Conservation (phyloP, 2,113 vertebrate species). For the human region DNA sequence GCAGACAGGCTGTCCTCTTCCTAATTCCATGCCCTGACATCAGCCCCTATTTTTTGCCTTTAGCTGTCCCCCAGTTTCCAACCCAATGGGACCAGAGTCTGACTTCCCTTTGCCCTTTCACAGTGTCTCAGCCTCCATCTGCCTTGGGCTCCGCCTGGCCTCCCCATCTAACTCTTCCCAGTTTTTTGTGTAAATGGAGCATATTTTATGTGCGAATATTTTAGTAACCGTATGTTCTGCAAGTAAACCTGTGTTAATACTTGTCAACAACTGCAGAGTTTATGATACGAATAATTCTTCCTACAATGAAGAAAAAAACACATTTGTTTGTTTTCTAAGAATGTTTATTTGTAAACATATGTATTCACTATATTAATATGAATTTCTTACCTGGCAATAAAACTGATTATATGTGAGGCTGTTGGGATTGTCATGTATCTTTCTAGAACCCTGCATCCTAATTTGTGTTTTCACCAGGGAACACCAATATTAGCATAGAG, state of each 20-base stretch:
- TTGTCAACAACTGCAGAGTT: constrained; percentile 90
- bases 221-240: constrained; percentile 94
- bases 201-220: constrained; percentile 90
- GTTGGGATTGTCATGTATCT: constrained; percentile 4
- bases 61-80: constrained; percentile 69
- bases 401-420: constrained; percentile 89
- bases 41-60: constrained; percentile 39
- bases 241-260: constrained; percentile 89
- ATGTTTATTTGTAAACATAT: constrained; percentile 96
- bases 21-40: not conserved
- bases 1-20: constrained; percentile 54
- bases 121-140: constrained; percentile 80
- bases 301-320: constrained; percentile 87
- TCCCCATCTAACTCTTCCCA: constrained; percentile 78
- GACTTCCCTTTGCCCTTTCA: constrained; percentile 78
- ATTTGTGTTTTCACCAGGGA: not conserved
- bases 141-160: constrained; percentile 83
- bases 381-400: constrained; percentile 99
- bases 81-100: constrained; percentile 71
- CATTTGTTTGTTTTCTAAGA: constrained; percentile 91
- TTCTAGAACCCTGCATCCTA: not conserved
- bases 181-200: constrained; percentile 86
- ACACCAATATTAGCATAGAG: not conserved
- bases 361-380: constrained; percentile 97
- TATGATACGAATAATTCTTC: constrained; percentile 93